These are phyloP conservation scores for Poeciliopsis paucimaculata DNA, from an alignment of 2,797 vertebrate genomes.

Conservation along the genomic window DNA sequence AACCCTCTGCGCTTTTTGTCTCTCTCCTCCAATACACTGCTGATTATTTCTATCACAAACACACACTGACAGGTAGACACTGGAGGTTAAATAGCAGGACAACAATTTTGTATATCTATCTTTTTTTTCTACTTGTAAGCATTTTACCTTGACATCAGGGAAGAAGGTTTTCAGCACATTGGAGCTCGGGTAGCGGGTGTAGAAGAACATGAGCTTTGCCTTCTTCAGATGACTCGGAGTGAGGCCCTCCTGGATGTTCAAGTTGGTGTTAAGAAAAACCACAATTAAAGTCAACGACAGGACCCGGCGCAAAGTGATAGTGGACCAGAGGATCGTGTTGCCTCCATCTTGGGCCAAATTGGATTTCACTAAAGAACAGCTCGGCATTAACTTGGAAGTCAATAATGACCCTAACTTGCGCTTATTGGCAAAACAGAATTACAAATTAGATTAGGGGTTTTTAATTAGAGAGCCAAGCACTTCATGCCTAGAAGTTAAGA, in stretches of 20 bases:
- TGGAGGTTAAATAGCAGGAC: conserved; percentile 35
- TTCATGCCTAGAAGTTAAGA: conserved; percentile 73
- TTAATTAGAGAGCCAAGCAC: conserved; percentile 81
- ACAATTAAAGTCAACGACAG: conserved; percentile 59
- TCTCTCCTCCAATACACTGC: conserved; percentile 79
- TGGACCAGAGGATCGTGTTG: conserved; percentile 73
- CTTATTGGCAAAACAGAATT: conserved; percentile 83
- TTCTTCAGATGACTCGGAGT: conserved; percentile 96
- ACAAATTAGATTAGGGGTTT: conserved; percentile 84
- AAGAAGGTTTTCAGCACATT: conserved; percentile 92
- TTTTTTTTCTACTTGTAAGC: neutral
- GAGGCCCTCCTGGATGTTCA: conserved; percentile 91
- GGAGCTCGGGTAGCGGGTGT: conserved; percentile 95
- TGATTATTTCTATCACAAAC: conserved; percentile 68
- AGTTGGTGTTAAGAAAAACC: conserved; percentile 79
- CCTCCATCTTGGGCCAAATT: conserved; percentile 73
- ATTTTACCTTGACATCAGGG: conserved; percentile 92
- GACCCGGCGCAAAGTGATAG: conserved; percentile 70
- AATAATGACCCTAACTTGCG: conserved; percentile 82
- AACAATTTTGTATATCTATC: conserved; percentile 21
- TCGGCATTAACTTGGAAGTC: conserved; percentile 79
- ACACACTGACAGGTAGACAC: conserved; percentile 69
- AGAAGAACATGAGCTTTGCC: conserved; percentile 98
- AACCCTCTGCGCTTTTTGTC: conserved; percentile 79
- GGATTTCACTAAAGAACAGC: conserved; percentile 79